Evolutionary conservation across 1,140 invertebrate species (phyloP).

Genomic region (Drosophila cardini): DNA sequence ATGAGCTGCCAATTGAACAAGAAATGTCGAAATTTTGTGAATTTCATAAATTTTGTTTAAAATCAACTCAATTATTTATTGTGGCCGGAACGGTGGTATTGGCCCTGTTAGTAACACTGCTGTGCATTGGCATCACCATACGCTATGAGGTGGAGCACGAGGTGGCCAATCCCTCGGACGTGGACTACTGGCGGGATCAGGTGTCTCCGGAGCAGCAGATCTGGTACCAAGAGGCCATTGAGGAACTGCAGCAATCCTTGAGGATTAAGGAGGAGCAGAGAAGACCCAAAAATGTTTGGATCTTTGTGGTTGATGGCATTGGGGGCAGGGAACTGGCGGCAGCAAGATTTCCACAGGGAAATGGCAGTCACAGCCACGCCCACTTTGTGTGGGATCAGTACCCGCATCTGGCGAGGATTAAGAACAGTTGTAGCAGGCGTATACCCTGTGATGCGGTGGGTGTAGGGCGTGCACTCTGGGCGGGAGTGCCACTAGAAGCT

Average conservation of each 20-base stretch:
- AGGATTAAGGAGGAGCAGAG: neutral
- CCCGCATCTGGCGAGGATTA: conserved; percentile 49
- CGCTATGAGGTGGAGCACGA: conserved; percentile 75
- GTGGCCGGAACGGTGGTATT: conserved; percentile 63
- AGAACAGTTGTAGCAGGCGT: conserved; percentile 58
- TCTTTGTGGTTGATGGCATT: conserved; percentile 62
- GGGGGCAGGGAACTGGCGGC: conserved; percentile 45
- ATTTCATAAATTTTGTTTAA: conserved; percentile 49
- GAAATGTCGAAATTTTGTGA: conserved; percentile 30
- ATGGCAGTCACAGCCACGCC: neutral
- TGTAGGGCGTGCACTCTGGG: conserved; percentile 46
- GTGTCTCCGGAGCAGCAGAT: conserved; percentile 53
- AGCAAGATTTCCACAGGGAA: conserved; percentile 21
- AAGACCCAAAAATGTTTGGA: conserved; percentile 34
- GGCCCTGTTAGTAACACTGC: conserved; percentile 53
- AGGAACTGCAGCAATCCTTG: conserved; percentile 58
- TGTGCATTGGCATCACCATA: conserved; percentile 71
- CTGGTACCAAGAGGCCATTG: conserved; percentile 72
- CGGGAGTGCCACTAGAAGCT: conserved; percentile 45
- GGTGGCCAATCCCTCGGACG: conserved; percentile 64
- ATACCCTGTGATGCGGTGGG: conserved; percentile 45
- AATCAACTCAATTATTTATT: conserved; percentile 68
- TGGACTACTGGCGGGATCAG: conserved; percentile 73
- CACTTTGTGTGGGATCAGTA: conserved; percentile 64
- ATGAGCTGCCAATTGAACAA: neutral